Evolutionary conservation across 2,888 invertebrate species (phyloP).

Genomic region (Eristalinus sepulchralis): DNA sequence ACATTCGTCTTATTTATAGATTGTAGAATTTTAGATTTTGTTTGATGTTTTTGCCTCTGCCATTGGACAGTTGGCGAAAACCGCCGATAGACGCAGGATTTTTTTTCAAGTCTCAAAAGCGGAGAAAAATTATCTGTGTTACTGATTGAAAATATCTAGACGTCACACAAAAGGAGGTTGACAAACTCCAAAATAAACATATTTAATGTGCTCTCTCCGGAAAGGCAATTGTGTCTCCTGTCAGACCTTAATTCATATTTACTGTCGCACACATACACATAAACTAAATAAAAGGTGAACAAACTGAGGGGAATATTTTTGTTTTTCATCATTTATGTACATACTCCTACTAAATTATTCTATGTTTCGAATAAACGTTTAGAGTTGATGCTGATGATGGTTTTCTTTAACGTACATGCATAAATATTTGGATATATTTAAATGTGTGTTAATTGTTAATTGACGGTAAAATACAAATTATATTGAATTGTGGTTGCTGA

Average conservation of each 20-base stretch:
- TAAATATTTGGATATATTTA: too few relatives aligned
- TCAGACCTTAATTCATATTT: conserved; percentile 1
- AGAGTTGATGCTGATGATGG: too few relatives aligned
- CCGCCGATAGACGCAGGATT: neutral
- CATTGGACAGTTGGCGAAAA: neutral
- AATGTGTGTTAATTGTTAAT: too few relatives aligned
- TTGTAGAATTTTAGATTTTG: conserved; percentile 18
- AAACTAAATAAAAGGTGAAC: conserved; percentile 4
- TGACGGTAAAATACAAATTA: too few relatives aligned
- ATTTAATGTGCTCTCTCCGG: neutral
- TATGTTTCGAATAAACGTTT: neutral
- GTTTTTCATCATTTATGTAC: neutral
- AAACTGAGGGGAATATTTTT: neutral
- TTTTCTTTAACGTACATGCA: too few relatives aligned
- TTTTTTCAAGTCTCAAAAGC: neutral
- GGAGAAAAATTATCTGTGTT: neutral
- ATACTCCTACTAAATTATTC: neutral
- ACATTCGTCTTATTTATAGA: conserved; percentile 54
- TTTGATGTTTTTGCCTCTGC: conserved; percentile 26
- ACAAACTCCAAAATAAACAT: conserved; percentile 20
- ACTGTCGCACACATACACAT: neutral
- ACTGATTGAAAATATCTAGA: neutral
- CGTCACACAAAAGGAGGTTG: conserved; percentile 34
- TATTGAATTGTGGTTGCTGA: too few relatives aligned
- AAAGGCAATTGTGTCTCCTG: neutral